A percentile compares a stretch with the other conserved stretches of the same genome.
Evolutionary conservation across 2,797 vertebrate species (phyloP).

Genomic region (Hemitrygon akajei): DNA sequence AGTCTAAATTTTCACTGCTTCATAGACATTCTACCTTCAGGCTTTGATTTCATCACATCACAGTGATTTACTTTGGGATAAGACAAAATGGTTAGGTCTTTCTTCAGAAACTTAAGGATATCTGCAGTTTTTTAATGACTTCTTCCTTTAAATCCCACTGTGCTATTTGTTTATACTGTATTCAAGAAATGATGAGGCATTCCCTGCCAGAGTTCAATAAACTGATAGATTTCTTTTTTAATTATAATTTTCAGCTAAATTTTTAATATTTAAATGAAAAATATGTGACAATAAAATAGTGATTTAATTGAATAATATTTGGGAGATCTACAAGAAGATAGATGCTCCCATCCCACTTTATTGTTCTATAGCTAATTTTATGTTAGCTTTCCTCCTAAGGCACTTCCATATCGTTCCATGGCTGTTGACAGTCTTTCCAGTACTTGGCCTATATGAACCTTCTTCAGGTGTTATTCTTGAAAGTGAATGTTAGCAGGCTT

Average conservation of each 20-base stretch:
- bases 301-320: background rate
- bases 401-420: background rate
- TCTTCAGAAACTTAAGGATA: background rate
- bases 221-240: background rate
- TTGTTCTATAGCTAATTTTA: background rate
- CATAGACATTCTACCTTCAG: background rate
- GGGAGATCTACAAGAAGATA: background rate
- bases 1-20: background rate
- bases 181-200: background rate
- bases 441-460: background rate
- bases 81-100: conserved; percentile 14
- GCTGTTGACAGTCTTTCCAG: background rate
- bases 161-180: background rate
- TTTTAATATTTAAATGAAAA: background rate
- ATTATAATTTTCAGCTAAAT: background rate
- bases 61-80: background rate
- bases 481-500: background rate
- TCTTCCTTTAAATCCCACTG: background rate
- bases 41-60: background rate
- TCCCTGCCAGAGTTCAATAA: background rate
- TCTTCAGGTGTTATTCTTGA: background rate
- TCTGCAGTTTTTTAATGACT: conserved; percentile 12
- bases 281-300: background rate
- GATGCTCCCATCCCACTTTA: background rate
- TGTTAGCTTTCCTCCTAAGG: background rate